Conservation (phyloP, 2,888 invertebrate genomes). For the Geophilus truncorum region DNA sequence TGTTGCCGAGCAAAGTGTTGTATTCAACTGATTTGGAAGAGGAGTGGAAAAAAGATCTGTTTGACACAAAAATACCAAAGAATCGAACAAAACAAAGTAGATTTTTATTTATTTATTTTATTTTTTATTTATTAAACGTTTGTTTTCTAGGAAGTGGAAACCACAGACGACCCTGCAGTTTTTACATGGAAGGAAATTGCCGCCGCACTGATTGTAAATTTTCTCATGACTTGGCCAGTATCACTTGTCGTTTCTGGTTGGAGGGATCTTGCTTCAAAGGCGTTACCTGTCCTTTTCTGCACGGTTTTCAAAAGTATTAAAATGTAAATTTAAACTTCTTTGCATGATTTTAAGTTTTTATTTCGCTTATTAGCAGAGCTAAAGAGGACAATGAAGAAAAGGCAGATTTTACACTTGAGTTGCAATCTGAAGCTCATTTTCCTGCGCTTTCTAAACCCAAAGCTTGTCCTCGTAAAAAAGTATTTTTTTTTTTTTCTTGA, state of each 20-base stretch:
- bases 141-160: constrained; percentile 35
- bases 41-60: constrained; percentile 42
- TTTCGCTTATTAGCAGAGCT: not conserved
- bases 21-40: constrained; percentile 46
- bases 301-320: constrained; percentile 37
- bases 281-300: constrained; percentile 37
- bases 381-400: constrained; percentile 30
- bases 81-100: constrained; percentile 20
- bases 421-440: constrained; percentile 34
- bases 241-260: constrained; percentile 53
- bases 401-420: constrained; percentile 25
- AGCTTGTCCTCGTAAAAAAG: constrained; percentile 28
- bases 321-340: not conserved
- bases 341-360: not conserved
- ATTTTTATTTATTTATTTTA: not conserved
- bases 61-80: constrained; percentile 38
- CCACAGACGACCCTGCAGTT: constrained; percentile 49
- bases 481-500: too few relatives aligned
- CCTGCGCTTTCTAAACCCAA: constrained; percentile 32
- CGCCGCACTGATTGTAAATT: constrained; percentile 52
- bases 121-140: not conserved
- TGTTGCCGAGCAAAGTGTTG: constrained; percentile 41
- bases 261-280: constrained; percentile 53
- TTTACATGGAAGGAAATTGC: constrained; percentile 52
- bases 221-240: constrained; percentile 51